phyloP scores from a whole-genome alignment of 2,113 vertebrate species.

The Petromus typicus region DNA sequence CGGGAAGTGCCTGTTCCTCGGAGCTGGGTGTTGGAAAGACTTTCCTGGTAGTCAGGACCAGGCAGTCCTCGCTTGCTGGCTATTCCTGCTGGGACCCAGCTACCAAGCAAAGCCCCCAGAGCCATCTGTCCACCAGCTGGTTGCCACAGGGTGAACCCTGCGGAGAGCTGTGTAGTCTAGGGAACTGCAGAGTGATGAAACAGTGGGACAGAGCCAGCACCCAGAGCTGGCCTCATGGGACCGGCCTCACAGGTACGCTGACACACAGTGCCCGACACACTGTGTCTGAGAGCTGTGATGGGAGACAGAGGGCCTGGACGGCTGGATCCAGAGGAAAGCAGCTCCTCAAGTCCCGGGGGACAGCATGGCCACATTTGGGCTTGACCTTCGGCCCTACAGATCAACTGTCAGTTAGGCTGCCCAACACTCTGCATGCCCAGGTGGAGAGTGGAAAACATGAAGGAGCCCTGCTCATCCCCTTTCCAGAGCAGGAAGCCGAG shows the following conservation, averaged over 20 bases:
- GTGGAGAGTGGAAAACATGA: background rate
- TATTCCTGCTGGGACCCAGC: background rate
- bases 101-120: background rate
- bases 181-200: background rate
- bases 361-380: background rate
- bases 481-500: background rate
- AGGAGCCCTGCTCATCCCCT: background rate
- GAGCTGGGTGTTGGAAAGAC: background rate
- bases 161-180: background rate
- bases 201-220: background rate
- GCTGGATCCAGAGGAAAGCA: background rate
- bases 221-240: background rate
- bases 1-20: background rate
- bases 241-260: background rate
- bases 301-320: background rate
- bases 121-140: background rate
- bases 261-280: background rate
- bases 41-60: background rate
- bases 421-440: background rate
- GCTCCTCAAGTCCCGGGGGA: background rate
- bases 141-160: background rate
- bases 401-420: background rate
- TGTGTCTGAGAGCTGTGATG: background rate
- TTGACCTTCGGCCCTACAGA: fast-evolving
- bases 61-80: background rate